Base-by-base conservation (phyloP, 2,113 vertebrate genomes). In the Lathamus discolor region DNA sequence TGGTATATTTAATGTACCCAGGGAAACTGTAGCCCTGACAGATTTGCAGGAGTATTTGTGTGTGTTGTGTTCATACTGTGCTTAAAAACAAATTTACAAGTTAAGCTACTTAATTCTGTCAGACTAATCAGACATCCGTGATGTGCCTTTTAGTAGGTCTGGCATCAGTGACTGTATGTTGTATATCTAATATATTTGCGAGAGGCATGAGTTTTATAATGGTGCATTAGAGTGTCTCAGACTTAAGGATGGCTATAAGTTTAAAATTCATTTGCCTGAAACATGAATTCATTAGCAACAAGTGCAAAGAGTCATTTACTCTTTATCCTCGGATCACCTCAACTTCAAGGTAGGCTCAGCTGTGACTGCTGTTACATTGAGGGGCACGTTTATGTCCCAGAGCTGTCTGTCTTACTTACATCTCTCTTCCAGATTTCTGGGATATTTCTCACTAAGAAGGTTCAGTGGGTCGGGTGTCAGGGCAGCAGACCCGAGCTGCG, bases 381-480 rank as follows among this genome's bases (percentile, higher is more conserved):
- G 27, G 19, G 24, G 5, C 13, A 9, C 24, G 41, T 59, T 80
- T n/a, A 43, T 7, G 2, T 76, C 80, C 29, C n/a, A 75, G 54
- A 37, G 46, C 46, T 51, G 19, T 27, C 5, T 33, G 4, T 62
- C 44, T 90, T 48, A 86, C 86, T 78, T 13, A 7, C 6, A 9
- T 12, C 8, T 49, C 20, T 35, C 17, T 55, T 77, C 19, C 96
- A 99, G 99, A 99, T 99, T 95, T 98, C 99, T 29, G 99, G 99
- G 49, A 97, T 99, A 84, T 99, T 98, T 89, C 98, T 99, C 33
- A 79, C 98, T 69, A 97, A 96, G 84, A 98, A 94, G 27, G 62
- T 98, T 7, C 98, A 96, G 81, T 99, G 99, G 99, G 98, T 99
- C 0, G 98, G 98, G 25, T 99, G 99, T 77, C 99, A 99, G 88